Evolutionary conservation across 2,113 vertebrate species (phyloP), one percentile per base, ranked within the genome.

Genomic region (Pollachius pollachius): DNA sequence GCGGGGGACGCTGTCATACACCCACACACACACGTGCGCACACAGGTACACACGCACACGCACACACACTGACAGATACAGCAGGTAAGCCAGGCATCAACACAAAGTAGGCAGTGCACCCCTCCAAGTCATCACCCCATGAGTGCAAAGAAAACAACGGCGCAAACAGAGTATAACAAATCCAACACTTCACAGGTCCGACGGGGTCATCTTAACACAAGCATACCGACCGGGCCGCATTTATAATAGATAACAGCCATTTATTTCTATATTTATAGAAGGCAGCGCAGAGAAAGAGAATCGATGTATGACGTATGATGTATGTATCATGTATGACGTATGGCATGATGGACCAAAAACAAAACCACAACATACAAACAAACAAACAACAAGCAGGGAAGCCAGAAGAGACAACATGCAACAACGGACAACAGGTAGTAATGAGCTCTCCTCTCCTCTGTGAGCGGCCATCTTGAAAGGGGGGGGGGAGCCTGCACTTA

Each of bases 371-470:
- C 41, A 48, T 48, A 48, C 6, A 75, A 18, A 85, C 81, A 85
- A 57, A 80, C 74, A 80, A 19, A 82, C 72, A 80, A 68, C 65
- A 64, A 75, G 76, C 52, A 70, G 70, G 30, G 76, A 77, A 76
- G 68, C 69, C 71, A 65, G 64, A 76, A 79, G 77, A 87, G 75
- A 15, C 76, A 71, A 75, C 87, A 87, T 89, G 89, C 86, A 88
- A 87, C 83, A 62, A 13, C 54, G 3, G 17, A 87, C 83, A 62
- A 13, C 54, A 17, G 17, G 54, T 87, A 80, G 83, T 76, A 74
- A 89, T 79, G 84, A 84, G 84, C 85, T 85, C 84, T 87, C 81
- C 82, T 86, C 86, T 88, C 85, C 87, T 84, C 87, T 87, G 85
- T 77, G 68, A 57, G 25, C 69, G 3, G 72, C 56, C 52, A 75